Evolutionary conservation across 2,888 invertebrate species (phyloP).

Genomic region (Diplazon laetatorius): DNA sequence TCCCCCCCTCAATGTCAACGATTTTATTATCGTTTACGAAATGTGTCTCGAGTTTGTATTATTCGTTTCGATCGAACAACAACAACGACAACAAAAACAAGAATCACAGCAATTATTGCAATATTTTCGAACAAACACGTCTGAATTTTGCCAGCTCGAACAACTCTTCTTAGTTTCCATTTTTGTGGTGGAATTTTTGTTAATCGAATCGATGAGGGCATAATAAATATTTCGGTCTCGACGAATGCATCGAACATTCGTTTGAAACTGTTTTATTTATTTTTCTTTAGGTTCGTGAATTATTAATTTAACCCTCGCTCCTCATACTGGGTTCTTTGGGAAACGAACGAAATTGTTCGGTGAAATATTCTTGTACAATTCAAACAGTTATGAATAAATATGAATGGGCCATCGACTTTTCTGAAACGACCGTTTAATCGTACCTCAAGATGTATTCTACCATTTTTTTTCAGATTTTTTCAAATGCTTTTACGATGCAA

Average conservation of each 20-base stretch:
- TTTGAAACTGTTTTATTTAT: constrained; percentile 1
- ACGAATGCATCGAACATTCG: constrained; percentile 14
- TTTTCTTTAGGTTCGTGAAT: background rate
- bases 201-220: no score
- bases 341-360: no score
- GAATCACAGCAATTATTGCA: background rate
- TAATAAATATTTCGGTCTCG: constrained; percentile 24
- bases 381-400: no score
- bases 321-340: no score
- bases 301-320: no score
- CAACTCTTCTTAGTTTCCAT: background rate
- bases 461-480: no score
- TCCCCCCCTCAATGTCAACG: background rate
- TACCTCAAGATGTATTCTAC: no score
- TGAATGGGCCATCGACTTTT: no score
- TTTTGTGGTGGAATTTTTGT: no score
- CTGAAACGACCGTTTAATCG: no score
- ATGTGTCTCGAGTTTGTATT: constrained; percentile 5
- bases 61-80: constrained; percentile 20
- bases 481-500: no score
- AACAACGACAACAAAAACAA: background rate
- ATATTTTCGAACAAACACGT: background rate
- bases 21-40: constrained; percentile 4
- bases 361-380: no score
- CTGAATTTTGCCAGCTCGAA: background rate